phyloP scores from a whole-genome alignment of 2,113 vertebrate genomes.

The Cynoglossus semilaevis region DNA sequence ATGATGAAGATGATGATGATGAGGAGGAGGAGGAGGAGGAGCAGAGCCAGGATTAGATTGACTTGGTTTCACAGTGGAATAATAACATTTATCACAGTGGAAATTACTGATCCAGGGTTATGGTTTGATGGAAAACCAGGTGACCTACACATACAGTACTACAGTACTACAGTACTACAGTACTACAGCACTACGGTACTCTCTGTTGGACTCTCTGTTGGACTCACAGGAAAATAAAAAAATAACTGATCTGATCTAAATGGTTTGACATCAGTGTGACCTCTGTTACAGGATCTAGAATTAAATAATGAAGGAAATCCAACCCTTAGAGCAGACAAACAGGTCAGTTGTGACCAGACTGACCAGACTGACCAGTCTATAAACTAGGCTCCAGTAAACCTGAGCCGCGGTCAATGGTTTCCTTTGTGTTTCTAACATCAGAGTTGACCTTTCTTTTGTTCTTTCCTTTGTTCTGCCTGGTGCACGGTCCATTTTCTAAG shows the following conservation, averaged over 20 bases:
- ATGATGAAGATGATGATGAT: slow-evolving; percentile 1
- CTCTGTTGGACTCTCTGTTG: too few relatives aligned
- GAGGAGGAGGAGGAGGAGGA: too few relatives aligned
- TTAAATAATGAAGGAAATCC: too few relatives aligned
- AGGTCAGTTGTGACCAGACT: too few relatives aligned
- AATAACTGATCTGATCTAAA: too few relatives aligned
- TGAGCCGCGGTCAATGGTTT: not conserved
- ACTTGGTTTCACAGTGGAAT: slow-evolving; percentile 53
- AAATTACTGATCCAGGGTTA: slow-evolving; percentile 30
- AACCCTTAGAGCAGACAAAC: too few relatives aligned
- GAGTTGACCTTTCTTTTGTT: slow-evolving; percentile 36
- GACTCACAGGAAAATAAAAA: too few relatives aligned
- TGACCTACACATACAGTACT: not conserved
- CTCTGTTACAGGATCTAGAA: too few relatives aligned
- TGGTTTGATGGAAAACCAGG: not conserved
- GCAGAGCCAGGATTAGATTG: slow-evolving; percentile 35
- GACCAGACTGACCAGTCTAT: too few relatives aligned
- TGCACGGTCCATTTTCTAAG: slow-evolving; percentile 26
- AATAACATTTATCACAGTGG: slow-evolving; percentile 41
- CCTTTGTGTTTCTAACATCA: slow-evolving; percentile 2
- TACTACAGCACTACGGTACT: too few relatives aligned
- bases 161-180: too few relatives aligned
- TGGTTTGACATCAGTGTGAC: too few relatives aligned
- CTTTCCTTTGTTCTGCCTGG: slow-evolving; percentile 36
- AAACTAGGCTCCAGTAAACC: slow-evolving; percentile 8